Evolutionary conservation across 2,113 vertebrate species (phyloP).

Genomic region (Baryphthengus martii): DNA sequence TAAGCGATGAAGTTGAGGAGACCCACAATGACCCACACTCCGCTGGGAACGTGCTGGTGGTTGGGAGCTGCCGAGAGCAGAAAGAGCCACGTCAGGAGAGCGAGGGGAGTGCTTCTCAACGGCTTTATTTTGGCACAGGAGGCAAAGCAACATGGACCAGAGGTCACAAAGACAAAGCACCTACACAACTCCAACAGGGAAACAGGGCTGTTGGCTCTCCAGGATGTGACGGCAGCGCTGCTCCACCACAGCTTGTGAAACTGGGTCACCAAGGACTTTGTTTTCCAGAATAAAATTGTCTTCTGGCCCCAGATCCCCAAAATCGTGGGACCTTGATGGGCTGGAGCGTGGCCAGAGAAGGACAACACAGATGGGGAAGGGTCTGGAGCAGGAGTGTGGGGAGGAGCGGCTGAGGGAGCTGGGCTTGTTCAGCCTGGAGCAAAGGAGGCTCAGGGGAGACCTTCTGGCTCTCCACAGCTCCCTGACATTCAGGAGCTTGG

Average conservation of each 20-base stretch:
- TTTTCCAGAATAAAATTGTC: not conserved
- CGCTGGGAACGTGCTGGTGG: conserved; percentile 86
- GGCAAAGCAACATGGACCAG: not conserved
- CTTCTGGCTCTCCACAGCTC: too few relatives aligned
- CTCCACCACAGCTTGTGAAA: not conserved
- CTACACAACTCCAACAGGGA: not conserved
- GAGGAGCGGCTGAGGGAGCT: too few relatives aligned
- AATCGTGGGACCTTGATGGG: accelerated
- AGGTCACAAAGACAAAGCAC: not conserved
- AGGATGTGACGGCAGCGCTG: not conserved
- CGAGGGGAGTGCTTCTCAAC: not conserved
- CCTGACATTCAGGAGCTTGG: too few relatives aligned
- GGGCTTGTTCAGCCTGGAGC: too few relatives aligned
- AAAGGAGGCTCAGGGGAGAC: too few relatives aligned
- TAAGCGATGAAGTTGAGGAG: conserved; percentile 96
- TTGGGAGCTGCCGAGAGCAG: conserved; percentile 76
- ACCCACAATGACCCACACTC: conserved; percentile 91
- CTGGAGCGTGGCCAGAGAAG: too few relatives aligned
- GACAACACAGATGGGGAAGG: too few relatives aligned
- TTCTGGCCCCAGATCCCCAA: not conserved
- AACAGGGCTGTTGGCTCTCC: not conserved
- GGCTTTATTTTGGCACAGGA: not conserved
- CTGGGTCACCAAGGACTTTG: not conserved
- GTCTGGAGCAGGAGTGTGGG: too few relatives aligned
- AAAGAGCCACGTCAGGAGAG: not conserved